Evolutionary conservation across 2,113 vertebrate species (phyloP), one percentile per base, ranked within the genome.

Genomic region (Oncorhynchus tshawytscha): DNA sequence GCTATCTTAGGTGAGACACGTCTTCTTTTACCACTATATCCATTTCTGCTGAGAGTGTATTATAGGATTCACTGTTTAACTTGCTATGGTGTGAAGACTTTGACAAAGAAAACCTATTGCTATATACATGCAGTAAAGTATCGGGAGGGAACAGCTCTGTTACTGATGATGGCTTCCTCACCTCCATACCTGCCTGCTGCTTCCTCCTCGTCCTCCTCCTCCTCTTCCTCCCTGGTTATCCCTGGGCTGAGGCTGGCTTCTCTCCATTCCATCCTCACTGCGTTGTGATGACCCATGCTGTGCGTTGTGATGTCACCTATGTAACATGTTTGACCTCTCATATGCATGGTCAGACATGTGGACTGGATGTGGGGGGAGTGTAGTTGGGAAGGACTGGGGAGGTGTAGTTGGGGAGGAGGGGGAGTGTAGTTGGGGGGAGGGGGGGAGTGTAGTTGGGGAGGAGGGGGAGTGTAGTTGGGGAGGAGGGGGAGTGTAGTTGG

Each of bases 1-100:
- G 98, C 98, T 92, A 99, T 99, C 92, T 95, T 99, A 97, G 98
- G 98, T 99, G 96, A 99, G 97, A 96, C 66, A 79, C 70, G 89
- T 88, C 92, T 94, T 77, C 72, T 69, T 84, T 81, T 73, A 60
- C 79, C 84, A n/a, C 29, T 20, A 2, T 45, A 45, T 76, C 67
- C 79, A 69, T 82, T 87, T 24, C 79, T 78, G 89, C 84, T 57
- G 54, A 57, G 54, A 57, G 54, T 57, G 18, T 15, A 57, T 57
- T 57, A 57, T 20, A 20, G 16, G 18, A 57, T 57, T 57, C 15
- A 57, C 54, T 16, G 18, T 57, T 77, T 85, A 69, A 45, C 80
- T 76, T 87, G 78, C 66, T 74, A 73, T 70, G 76, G 4, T 67
- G n/a, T 57, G 71, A 45, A 45, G 39, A 8, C 8, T 45, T 9